These are phyloP conservation scores for Phaetusa simplex DNA, from an alignment of 2,113 vertebrate genomes.

Conservation along the genomic window DNA sequence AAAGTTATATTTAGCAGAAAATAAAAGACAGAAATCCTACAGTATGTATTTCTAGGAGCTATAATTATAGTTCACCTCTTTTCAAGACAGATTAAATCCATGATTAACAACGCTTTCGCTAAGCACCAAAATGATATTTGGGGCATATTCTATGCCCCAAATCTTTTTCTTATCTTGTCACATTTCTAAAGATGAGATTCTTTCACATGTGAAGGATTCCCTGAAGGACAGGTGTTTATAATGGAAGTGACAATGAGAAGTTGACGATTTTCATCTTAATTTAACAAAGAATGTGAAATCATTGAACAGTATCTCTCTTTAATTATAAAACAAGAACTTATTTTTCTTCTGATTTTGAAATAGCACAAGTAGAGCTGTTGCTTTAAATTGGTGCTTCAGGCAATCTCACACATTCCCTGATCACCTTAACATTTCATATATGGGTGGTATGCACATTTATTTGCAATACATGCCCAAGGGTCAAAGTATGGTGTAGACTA, in stretches of 20 bases:
- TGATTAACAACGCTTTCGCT: neutral
- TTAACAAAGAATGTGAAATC: conserved; percentile 5
- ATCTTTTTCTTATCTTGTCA: neutral
- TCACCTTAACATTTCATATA: neutral
- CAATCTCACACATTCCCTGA: neutral
- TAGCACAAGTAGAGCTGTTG: neutral
- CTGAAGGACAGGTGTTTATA: neutral
- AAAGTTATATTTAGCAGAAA: neutral
- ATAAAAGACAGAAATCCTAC: neutral
- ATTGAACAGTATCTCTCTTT: neutral
- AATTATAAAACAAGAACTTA: conserved; percentile 2
- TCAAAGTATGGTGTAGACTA: neutral
- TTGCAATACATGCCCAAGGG: conserved; percentile 14
- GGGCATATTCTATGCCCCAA: neutral
- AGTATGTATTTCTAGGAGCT: neutral
- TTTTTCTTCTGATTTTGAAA: conserved; percentile 17
- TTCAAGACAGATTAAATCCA: neutral
- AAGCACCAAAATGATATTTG: neutral
- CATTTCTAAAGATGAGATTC: neutral
- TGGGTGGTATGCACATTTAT: neutral
- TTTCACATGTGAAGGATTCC: neutral
- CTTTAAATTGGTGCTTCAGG: conserved; percentile 35
- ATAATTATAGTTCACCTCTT: neutral
- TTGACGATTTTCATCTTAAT: neutral
- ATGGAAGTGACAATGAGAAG: neutral